Conservation (phyloP, 2,113 vertebrate genomes). For the Ceratotherium simum region DNA sequence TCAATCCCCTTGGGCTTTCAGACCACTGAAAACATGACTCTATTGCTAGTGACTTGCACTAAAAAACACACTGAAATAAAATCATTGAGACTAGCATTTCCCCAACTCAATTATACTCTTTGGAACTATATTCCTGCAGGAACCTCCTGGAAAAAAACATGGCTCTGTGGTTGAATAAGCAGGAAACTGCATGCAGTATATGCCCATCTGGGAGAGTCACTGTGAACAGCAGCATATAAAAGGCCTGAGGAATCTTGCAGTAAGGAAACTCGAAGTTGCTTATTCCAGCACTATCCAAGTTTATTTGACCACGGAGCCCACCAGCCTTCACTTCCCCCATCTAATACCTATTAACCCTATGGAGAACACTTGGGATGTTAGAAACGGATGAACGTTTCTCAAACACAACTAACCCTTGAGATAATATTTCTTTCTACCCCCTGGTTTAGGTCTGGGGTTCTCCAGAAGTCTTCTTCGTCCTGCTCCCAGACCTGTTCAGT, state of each 20-base stretch:
- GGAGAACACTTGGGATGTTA: neutral
- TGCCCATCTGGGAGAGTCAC: neutral
- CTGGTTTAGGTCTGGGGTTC: neutral
- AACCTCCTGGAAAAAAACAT: neutral
- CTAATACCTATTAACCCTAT: neutral
- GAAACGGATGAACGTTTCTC: neutral
- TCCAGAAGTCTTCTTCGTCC: neutral
- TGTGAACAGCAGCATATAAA: neutral
- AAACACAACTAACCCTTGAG: neutral
- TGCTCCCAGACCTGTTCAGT: neutral
- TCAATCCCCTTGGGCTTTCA: conserved; percentile 19
- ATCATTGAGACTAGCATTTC: conserved; percentile 34
- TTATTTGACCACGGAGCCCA: neutral
- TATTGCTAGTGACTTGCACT: neutral
- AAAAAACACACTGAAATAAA: conserved; percentile 25
- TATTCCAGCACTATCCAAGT: neutral
- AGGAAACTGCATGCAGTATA: neutral
- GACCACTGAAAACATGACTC: neutral
- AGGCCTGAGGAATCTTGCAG: neutral
- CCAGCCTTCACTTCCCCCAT: too few species aligned
- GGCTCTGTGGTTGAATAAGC: neutral
- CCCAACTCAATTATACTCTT: neutral
- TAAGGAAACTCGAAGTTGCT: neutral
- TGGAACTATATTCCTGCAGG: neutral
- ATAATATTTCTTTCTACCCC: neutral